phyloP scores from a whole-genome alignment of 1,140 invertebrate genomes.

The Apocrypta bakeri region DNA sequence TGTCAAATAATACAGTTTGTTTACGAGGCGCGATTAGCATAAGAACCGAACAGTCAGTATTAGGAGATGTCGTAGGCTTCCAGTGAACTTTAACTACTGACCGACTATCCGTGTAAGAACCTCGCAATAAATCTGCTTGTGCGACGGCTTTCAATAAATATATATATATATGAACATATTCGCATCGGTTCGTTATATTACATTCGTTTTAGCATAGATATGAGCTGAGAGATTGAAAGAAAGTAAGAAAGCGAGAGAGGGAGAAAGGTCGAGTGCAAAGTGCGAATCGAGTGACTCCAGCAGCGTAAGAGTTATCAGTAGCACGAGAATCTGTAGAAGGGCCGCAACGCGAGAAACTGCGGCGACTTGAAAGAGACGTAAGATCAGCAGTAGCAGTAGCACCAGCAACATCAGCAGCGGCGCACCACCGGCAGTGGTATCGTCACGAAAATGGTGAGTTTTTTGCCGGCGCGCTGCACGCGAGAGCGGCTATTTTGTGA shows the following conservation, averaged over 20 bases:
- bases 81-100: neutral
- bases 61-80: neutral
- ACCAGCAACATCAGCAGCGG: neutral
- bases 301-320: neutral
- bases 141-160: no score
- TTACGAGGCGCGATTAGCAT: no score
- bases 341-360: neutral
- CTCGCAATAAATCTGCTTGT: neutral
- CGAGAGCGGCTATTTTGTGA: neutral
- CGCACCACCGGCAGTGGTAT: neutral
- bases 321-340: neutral
- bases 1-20: no score
- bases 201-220: no score
- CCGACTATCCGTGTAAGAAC: neutral
- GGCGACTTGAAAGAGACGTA: neutral
- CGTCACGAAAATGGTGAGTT: conserved; percentile 36
- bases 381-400: neutral
- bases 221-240: neutral
- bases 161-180: no score
- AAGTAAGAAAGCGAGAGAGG: neutral
- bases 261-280: neutral
- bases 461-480: conserved; percentile 1
- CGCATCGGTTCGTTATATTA: no score
- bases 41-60: neutral
- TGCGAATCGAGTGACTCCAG: neutral